Conservation (phyloP, 2,797 vertebrate genomes). For the Sebastes ruberrimus region DNA sequence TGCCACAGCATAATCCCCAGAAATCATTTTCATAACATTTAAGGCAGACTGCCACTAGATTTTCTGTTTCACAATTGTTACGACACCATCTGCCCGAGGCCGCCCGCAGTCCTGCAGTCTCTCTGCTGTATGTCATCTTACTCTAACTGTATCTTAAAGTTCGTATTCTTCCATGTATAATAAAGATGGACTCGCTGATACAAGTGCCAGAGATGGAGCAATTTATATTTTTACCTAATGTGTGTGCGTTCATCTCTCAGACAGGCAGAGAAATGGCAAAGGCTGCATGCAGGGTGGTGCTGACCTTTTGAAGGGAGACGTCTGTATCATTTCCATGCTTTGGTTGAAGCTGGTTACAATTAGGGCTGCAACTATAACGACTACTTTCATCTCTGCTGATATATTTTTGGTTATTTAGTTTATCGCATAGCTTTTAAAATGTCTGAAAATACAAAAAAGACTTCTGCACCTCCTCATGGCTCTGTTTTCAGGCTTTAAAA, state of each 20-base stretch:
- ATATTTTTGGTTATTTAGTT: neutral
- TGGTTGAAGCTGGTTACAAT: conserved; percentile 11
- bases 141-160: neutral
- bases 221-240: conserved; percentile 6
- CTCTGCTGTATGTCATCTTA: neutral
- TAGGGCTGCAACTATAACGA: neutral
- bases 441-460: neutral
- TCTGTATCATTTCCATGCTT: conserved; percentile 19
- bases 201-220: neutral
- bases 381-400: neutral
- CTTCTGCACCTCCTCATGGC: no score
- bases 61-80: conserved; percentile 10
- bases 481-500: no score
- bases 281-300: conserved; percentile 29
- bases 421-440: neutral
- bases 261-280: conserved; percentile 24
- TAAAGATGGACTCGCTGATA: conserved; percentile 9
- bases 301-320: conserved; percentile 52
- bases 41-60: conserved; percentile 22
- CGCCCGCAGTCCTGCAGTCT: neutral
- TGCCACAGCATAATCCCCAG: conserved; percentile 22
- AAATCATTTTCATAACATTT: conserved; percentile 35
- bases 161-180: neutral
- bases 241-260: conserved; percentile 28
- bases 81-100: neutral